Evolutionary conservation across 2,888 invertebrate species (phyloP).

Genomic region (Chaetogeoica ovagalla): DNA sequence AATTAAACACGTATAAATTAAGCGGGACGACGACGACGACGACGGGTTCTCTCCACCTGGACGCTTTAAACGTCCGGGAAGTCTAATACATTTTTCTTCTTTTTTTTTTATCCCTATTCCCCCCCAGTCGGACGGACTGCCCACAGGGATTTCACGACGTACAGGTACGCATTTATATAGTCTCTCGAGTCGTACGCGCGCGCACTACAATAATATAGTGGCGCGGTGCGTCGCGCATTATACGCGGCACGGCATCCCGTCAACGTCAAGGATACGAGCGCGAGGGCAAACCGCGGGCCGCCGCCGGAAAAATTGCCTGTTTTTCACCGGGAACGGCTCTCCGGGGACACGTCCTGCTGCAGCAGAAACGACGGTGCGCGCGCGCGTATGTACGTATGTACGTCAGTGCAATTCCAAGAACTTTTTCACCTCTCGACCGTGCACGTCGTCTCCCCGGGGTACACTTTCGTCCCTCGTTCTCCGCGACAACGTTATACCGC

Average conservation of each 20-base stretch:
- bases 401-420: conserved; percentile 43
- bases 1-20: too few species aligned
- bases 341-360: conserved; percentile 20
- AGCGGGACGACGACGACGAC: neutral
- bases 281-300: conserved; percentile 9
- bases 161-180: too few species aligned
- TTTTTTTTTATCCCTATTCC: neutral
- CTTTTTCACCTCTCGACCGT: conserved; percentile 31
- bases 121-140: too few species aligned
- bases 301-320: conserved; percentile 46
- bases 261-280: neutral
- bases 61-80: conserved; percentile 43
- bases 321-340: conserved; percentile 43
- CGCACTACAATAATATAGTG: too few species aligned
- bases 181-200: neutral
- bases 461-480: conserved; percentile 35
- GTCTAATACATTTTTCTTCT: neutral
- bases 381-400: neutral
- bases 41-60: conserved; percentile 8
- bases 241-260: neutral
- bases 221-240: too few species aligned
- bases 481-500: neutral
- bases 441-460: conserved; percentile 32
- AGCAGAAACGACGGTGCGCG: neutral
- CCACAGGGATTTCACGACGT: neutral